Evolutionary conservation across 2,888 invertebrate genomes (phyloP).

Genomic region (Athalia circularis): DNA sequence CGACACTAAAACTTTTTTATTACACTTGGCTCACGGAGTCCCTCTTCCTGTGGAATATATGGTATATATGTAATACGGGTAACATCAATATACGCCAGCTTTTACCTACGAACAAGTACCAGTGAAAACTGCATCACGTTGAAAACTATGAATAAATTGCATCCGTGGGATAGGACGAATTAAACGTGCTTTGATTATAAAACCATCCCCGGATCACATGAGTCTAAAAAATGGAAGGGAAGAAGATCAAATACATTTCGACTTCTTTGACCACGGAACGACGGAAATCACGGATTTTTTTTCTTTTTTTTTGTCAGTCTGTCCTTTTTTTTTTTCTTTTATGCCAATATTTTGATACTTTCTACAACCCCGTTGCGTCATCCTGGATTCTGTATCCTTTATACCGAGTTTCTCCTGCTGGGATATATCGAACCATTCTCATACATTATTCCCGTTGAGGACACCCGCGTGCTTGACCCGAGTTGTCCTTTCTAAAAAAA

Average conservation of each 20-base stretch:
- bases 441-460: constrained; percentile 22
- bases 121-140: background rate
- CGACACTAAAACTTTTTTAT: constrained; percentile 33
- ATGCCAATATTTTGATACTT: background rate
- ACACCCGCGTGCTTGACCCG: constrained; percentile 25
- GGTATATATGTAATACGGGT: too few species aligned
- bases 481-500: constrained; percentile 15
- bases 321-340: background rate
- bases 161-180: constrained; percentile 24
- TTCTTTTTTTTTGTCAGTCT: background rate
- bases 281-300: background rate
- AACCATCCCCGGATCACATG: background rate
- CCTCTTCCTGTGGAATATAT: background rate
- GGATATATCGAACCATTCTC: constrained; percentile 32
- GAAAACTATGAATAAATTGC: constrained; percentile 35
- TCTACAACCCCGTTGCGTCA: constrained; percentile 10
- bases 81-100: too few species aligned
- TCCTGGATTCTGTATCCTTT: background rate
- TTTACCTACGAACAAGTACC: too few species aligned
- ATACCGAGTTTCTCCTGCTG: background rate
- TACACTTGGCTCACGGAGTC: constrained; percentile 17
- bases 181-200: constrained; percentile 29
- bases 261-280: background rate
- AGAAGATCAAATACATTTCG: background rate
- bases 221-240: too few species aligned